Percentiles rank a stretch among this genome's conserved stretches.
Conservation (phyloP, 2,797 vertebrate species). For the Decapterus maruadsi region DNA sequence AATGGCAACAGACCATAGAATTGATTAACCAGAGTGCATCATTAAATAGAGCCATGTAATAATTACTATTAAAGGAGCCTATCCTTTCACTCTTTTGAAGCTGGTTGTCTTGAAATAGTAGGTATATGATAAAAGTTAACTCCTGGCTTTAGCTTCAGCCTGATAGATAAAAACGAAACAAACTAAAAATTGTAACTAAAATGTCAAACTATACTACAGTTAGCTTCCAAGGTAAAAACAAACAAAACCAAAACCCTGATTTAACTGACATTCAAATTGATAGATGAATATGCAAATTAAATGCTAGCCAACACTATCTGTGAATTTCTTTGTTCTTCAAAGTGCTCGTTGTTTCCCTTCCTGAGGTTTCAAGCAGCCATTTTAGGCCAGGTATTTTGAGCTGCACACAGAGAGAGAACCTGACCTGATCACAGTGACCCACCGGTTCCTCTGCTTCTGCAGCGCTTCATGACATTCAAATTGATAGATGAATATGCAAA, state of each 20-base stretch:
- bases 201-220: background rate
- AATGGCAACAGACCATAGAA: too few relatives aligned
- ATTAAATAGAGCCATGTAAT: too few relatives aligned
- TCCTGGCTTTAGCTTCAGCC: background rate
- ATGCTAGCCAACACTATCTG: background rate
- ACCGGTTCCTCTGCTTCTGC: slow-evolving; percentile 72
- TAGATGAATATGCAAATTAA: background rate
- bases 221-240: background rate
- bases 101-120: background rate
- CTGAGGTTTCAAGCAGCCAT: slow-evolving; percentile 46
- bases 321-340: slow-evolving; percentile 34
- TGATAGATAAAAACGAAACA: background rate
- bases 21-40: too few relatives aligned
- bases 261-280: background rate
- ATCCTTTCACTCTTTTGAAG: background rate
- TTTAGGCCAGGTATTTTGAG: slow-evolving; percentile 78
- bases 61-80: background rate
- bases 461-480: background rate
- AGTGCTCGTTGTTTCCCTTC: slow-evolving; percentile 27
- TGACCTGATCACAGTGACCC: slow-evolving; percentile 80
- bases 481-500: background rate
- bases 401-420: slow-evolving; percentile 70
- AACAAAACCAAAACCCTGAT: background rate
- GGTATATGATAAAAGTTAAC: background rate
- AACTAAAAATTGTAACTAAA: background rate